Base-by-base conservation (phyloP, 1,140 invertebrate species). In the Bombus affinis region DNA sequence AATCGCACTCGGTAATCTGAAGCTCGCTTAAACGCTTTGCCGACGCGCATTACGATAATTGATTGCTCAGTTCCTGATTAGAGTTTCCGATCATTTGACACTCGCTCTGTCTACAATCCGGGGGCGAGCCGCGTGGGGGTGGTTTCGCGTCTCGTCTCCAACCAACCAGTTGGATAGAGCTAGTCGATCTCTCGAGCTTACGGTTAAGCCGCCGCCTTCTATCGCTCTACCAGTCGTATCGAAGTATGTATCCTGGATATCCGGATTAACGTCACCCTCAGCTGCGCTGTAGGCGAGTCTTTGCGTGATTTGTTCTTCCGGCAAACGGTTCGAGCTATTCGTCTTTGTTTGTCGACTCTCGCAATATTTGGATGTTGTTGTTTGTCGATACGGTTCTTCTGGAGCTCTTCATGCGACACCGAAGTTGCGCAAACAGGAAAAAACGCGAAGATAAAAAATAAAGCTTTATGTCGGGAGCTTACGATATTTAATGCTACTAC, bases 61-160 rank as follows among this genome's bases (percentile, higher is more conserved):
- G 88, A 92, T 92, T 88, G 86, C 86, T 88, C 89, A 76, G 83
- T 83, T 81, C 84, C 75, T 84, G 87, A 90, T 86, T 91, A 91
- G 87, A 85, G 87, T 90, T 90, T 89, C 90, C 91, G 83, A 92
- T 90, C 87, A 90, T 89, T 92, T 90, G 91, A 90, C 86, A 88
- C 90, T 81, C 79, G 70, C 79, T 87, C 81, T 89, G 83, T 89
- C 80, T 89, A 53, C 72, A 72, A 89, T 89, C 68, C 62, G 32
- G 77, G 57, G 71, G 22, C 42, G 76, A 53, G 68, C 32, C n/a
- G 73, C 18, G 62, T 39, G n/a, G 28, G 37, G 37, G 25, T 65
- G 57, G 57, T 65, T 42, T 77, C 37, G 57, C 74, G 65, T 77
- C 83, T 74, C 65, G 59, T 68, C 59, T 81, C 44, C 53, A 25